Evolutionary conservation across 2,797 vertebrate species (phyloP).

Genomic region (Sciaenops ocellatus): DNA sequence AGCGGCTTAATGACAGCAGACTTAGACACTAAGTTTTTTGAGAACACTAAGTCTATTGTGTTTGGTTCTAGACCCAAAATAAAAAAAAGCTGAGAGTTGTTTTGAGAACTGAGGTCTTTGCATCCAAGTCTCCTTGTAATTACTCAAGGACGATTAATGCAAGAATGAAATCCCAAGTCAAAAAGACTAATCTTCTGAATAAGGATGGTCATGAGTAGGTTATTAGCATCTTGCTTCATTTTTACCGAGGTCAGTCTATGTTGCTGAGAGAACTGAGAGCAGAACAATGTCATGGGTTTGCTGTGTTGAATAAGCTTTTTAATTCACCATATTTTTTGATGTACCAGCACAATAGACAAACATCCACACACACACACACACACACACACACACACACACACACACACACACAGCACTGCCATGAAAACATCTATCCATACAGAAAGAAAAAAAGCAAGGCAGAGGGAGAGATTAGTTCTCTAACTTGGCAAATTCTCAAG

Average conservation of each 20-base stretch:
- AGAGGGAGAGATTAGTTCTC: neutral
- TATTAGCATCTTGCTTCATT: slow-evolving; percentile 16
- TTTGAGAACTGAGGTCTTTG: slow-evolving; percentile 33
- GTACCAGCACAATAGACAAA: neutral
- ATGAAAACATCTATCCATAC: slow-evolving; percentile 3
- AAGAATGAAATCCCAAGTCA: slow-evolving; percentile 48
- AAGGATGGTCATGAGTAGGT: slow-evolving; percentile 33
- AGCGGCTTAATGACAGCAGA: slow-evolving; percentile 15
- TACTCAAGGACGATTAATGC: slow-evolving; percentile 50
- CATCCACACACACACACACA: neutral
- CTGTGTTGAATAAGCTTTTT: slow-evolving; percentile 1
- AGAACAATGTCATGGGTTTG: neutral
- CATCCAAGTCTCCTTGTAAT: slow-evolving; percentile 31
- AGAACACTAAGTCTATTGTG: slow-evolving; percentile 21
- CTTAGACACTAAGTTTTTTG: neutral
- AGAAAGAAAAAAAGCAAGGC: neutral
- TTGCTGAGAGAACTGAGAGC: slow-evolving; percentile 10
- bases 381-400: neutral
- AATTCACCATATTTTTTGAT: slow-evolving; percentile 8
- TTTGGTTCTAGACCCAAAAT: slow-evolving; percentile 27
- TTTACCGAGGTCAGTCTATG: slow-evolving; percentile 30
- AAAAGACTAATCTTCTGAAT: slow-evolving; percentile 44
- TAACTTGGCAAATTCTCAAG: slow-evolving; percentile 23
- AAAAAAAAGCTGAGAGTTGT: slow-evolving; percentile 29
- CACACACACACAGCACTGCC: neutral